A percentile compares a stretch with the other conserved stretches of the same genome.
Evolutionary conservation across 2,113 vertebrate species (phyloP).

Genomic region (Lynx canadensis): DNA sequence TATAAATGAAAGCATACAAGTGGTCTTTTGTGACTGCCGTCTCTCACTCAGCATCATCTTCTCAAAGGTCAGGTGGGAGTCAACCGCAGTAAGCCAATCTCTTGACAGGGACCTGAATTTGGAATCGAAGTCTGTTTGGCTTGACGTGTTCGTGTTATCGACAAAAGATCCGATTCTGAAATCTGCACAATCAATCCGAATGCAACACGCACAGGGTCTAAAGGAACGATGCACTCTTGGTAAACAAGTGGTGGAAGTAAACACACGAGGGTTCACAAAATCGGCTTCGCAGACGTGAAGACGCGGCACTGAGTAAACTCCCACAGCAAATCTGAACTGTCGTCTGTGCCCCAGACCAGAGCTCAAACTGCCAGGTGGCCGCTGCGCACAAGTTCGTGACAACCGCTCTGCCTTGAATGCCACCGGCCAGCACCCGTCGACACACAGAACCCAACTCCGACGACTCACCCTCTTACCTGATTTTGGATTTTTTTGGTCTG

Average conservation of each 20-base stretch:
- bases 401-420: neutral
- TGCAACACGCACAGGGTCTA: neutral
- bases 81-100: slow-evolving; percentile 28
- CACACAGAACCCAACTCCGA: neutral
- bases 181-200: slow-evolving; percentile 35
- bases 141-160: neutral
- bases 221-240: neutral
- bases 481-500: slow-evolving; percentile 86
- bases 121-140: neutral
- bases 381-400: neutral
- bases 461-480: slow-evolving; percentile 85
- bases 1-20: neutral
- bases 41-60: neutral
- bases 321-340: neutral
- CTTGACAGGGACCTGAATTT: slow-evolving; percentile 10
- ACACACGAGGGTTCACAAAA: neutral
- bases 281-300: neutral
- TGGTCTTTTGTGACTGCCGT: neutral
- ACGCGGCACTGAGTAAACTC: neutral
- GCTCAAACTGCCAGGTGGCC: neutral
- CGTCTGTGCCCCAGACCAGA: neutral
- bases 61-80: neutral
- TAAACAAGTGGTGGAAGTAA: neutral
- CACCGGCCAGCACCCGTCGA: neutral
- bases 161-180: slow-evolving; percentile 37